Evolutionary conservation across 2,113 vertebrate species (phyloP).

Genomic region (Pseudopodoces humilis): DNA sequence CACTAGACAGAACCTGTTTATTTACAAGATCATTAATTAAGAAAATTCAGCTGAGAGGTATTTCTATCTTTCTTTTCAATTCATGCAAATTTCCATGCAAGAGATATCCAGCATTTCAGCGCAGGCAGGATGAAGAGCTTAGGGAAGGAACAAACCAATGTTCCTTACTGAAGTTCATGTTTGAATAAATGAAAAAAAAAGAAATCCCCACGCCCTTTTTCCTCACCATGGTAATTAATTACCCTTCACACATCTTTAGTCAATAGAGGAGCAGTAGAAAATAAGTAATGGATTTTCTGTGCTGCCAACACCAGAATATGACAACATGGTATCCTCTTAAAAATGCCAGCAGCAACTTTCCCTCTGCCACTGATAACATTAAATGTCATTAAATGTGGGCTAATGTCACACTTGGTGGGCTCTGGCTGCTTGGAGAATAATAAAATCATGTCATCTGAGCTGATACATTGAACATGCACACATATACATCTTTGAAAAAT

Average conservation of each 20-base stretch:
- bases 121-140: not conserved
- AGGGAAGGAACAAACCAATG: rapidly evolving
- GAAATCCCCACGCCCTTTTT: too few relatives aligned
- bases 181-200: not conserved
- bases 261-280: not conserved
- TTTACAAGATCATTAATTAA: not conserved
- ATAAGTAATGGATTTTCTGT: not conserved
- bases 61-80: not conserved
- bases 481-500: not conserved
- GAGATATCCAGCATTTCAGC: not conserved
- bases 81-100: not conserved
- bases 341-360: not conserved
- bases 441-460: not conserved
- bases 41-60: not conserved
- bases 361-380: not conserved
- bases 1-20: not conserved
- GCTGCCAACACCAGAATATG: not conserved
- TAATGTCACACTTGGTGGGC: not conserved
- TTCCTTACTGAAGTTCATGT: not conserved
- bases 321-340: not conserved
- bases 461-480: not conserved
- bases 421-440: not conserved
- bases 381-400: not conserved
- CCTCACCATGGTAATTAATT: not conserved
- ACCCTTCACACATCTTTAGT: not conserved